Conservation (phyloP, 2,888 invertebrate genomes). For the Drosophila longiperda region DNA sequence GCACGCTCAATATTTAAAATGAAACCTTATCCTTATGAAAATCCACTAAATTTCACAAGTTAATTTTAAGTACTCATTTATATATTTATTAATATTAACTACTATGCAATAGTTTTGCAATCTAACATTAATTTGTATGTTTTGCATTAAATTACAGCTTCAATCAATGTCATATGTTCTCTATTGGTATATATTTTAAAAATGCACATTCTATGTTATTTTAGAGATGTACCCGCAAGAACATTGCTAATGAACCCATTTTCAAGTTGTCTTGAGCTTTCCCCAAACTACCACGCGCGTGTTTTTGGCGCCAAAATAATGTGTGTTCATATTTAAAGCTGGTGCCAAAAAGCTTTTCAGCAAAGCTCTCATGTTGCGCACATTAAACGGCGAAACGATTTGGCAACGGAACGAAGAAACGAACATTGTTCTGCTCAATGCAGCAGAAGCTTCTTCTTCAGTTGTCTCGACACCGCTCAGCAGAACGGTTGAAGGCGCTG, state of each 20-base stretch:
- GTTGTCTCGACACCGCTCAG: constrained; percentile 25
- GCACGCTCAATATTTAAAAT: not conserved
- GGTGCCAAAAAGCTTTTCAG: constrained; percentile 35
- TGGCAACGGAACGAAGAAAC: constrained; percentile 44
- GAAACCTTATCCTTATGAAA: not conserved
- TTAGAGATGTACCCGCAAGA: not conserved
- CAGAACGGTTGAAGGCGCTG: constrained; percentile 7
- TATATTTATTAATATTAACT: too few relatives aligned
- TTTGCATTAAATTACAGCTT: not conserved
- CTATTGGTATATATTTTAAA: not conserved
- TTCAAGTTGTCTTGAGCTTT: constrained; percentile 29
- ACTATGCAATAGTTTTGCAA: not conserved
- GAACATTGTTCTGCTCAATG: constrained; percentile 3
- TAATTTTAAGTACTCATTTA: not conserved
- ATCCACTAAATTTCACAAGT: not conserved
- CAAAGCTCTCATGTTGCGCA: constrained; percentile 28
- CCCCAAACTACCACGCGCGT: constrained; percentile 20
- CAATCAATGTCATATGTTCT: not conserved
- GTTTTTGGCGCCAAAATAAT: constrained; percentile 57
- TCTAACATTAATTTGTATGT: not conserved
- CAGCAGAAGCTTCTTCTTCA: constrained; percentile 21
- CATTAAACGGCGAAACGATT: constrained; percentile 24
- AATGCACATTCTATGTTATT: not conserved
- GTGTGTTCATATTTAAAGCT: constrained; percentile 32
- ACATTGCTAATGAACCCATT: constrained; percentile 20